Conservation (phyloP, 2,797 vertebrate species). For the Chaenodraco wilsoni region DNA sequence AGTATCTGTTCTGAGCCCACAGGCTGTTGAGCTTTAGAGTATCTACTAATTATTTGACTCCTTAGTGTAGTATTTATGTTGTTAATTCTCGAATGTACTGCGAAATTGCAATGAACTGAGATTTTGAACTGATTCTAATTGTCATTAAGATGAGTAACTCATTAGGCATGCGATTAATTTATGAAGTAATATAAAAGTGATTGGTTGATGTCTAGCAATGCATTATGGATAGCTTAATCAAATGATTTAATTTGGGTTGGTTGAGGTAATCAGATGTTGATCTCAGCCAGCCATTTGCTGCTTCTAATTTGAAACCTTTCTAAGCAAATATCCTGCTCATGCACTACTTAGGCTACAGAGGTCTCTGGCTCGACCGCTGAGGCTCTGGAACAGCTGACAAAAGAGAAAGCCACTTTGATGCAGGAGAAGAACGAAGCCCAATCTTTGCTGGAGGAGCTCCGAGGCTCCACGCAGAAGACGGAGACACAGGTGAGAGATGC, state of each 20-base stretch:
- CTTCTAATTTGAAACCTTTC: constrained; percentile 26
- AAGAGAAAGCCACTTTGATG: constrained; percentile 86
- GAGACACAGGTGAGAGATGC: constrained; percentile 86
- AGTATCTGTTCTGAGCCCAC: constrained; percentile 79
- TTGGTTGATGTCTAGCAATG: constrained; percentile 13
- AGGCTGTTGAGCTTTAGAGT: constrained; percentile 55
- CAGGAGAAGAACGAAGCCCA: constrained; percentile 86
- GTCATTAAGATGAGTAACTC: constrained; percentile 18
- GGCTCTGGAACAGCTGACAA: constrained; percentile 86
- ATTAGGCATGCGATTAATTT: constrained; percentile 56
- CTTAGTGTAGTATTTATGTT: constrained; percentile 19
- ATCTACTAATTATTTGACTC: constrained; percentile 26
- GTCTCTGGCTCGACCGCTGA: constrained; percentile 85
- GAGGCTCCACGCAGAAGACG: constrained; percentile 83
- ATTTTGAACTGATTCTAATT: constrained; percentile 26
- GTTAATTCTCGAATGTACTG: constrained; percentile 28
- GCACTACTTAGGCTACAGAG: constrained; percentile 82
- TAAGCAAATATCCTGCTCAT: constrained; percentile 16
- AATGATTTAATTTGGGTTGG: constrained; percentile 16
- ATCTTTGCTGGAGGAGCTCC: constrained; percentile 83
- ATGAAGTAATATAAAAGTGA: background rate
- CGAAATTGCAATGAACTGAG: constrained; percentile 7
- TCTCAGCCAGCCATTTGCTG: constrained; percentile 10
- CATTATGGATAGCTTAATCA: constrained; percentile 3
- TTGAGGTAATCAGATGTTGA: constrained; percentile 18